phyloP scores from a whole-genome alignment of 1,140 invertebrate genomes.

The Drosophila pseudoananassae region DNA sequence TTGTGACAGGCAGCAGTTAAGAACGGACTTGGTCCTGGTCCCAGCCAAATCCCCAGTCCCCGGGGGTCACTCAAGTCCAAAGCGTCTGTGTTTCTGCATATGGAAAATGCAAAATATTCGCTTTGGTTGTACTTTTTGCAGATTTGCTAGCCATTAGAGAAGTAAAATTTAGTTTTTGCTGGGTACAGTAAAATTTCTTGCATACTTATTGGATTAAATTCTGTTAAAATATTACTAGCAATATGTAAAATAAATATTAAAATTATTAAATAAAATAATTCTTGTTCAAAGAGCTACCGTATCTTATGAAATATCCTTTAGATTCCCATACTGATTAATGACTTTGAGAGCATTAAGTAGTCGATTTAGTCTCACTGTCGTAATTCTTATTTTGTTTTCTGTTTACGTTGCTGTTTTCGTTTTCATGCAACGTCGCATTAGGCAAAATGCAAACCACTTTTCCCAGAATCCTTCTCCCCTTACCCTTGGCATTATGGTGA shows the following conservation, averaged over 20 bases:
- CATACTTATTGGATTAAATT: neutral
- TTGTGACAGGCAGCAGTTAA: slow-evolving; percentile 58
- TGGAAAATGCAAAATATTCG: slow-evolving; percentile 52
- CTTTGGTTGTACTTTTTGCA: slow-evolving; percentile 22
- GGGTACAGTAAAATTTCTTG: too few species aligned
- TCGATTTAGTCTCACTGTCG: neutral
- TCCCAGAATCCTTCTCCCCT: slow-evolving; percentile 6
- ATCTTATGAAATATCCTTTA: neutral
- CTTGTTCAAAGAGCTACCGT: neutral
- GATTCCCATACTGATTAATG: neutral
- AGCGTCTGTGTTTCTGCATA: slow-evolving; percentile 57
- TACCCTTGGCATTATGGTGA: neutral
- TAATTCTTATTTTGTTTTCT: slow-evolving; percentile 48
- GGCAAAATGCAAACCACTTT: slow-evolving; percentile 58
- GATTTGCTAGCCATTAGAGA: slow-evolving; percentile 9
- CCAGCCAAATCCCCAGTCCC: slow-evolving; percentile 28
- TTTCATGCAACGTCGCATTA: slow-evolving; percentile 62
- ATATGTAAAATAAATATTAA: too few species aligned
- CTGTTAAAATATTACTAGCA: neutral
- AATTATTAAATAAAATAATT: too few species aligned
- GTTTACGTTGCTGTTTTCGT: slow-evolving; percentile 58
- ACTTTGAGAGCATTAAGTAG: slow-evolving; percentile 18
- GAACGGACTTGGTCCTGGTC: slow-evolving; percentile 24
- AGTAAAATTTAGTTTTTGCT: neutral
- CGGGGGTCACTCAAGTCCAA: slow-evolving; percentile 45